phyloP scores from a whole-genome alignment of 2,113 vertebrate genomes.

The Panurus biarmicus region DNA sequence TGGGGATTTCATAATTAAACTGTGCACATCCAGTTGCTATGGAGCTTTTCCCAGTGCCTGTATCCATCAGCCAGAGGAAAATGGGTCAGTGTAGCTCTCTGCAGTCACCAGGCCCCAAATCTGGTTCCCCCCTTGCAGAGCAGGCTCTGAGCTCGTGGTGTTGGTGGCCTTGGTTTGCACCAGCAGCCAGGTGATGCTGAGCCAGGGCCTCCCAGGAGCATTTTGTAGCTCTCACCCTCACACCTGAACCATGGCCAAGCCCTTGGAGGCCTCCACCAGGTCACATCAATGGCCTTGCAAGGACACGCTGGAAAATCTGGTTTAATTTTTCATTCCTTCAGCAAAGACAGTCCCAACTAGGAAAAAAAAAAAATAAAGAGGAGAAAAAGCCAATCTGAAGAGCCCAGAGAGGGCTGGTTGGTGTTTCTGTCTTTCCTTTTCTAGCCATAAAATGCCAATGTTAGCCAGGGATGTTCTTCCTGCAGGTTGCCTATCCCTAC shows the following conservation, averaged over 20 bases:
- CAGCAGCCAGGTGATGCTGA: background rate
- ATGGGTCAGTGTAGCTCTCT: conserved; percentile 44
- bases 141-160: rapidly evolving
- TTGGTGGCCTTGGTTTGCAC: background rate
- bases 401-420: background rate
- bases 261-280: background rate
- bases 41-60: background rate
- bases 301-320: background rate
- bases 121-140: background rate
- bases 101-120: background rate
- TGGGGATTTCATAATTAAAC: conserved; percentile 35
- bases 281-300: rapidly evolving
- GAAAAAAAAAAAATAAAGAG: background rate
- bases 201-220: background rate
- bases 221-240: background rate
- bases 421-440: background rate
- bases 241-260: background rate
- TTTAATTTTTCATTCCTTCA: background rate
- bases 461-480: background rate
- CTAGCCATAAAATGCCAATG: background rate
- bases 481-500: background rate
- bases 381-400: background rate
- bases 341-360: rapidly evolving
- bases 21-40: conserved; percentile 57
- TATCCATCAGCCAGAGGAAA: conserved; percentile 49